These are phyloP conservation scores for Parazoanthus darwini DNA, from an alignment of 92 coral and sea anemone species.

Conservation along the genomic window DNA sequence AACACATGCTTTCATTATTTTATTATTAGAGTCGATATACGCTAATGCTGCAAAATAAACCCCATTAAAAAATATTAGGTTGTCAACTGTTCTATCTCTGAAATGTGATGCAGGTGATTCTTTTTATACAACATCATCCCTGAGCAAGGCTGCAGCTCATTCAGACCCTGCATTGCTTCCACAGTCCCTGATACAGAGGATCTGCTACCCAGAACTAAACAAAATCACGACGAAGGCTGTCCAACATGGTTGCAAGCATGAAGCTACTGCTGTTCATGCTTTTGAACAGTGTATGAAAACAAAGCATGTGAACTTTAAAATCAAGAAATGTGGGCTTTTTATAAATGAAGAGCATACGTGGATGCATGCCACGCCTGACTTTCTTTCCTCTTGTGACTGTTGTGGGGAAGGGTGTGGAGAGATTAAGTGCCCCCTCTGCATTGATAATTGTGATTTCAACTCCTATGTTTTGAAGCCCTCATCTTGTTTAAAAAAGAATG, in stretches of 20 bases:
- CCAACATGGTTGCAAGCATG: conserved; percentile 53
- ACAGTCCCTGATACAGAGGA: too few relatives aligned
- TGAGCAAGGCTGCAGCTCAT: too few relatives aligned
- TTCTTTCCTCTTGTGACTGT: conserved; percentile 63
- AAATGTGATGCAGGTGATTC: too few relatives aligned
- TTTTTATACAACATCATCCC: too few relatives aligned
- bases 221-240: conserved; percentile 40
- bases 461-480: conserved; percentile 28
- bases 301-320: conserved; percentile 44
- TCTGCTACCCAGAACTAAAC: not conserved
- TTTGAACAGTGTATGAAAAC: conserved; percentile 36
- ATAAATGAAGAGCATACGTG: conserved; percentile 54
- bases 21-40: too few relatives aligned
- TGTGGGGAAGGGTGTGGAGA: conserved; percentile 79
- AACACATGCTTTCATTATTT: too few relatives aligned
- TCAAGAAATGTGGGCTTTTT: conserved; percentile 51
- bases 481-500: conserved; percentile 41
- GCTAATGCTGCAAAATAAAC: too few relatives aligned
- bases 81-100: too few relatives aligned
- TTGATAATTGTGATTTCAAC: conserved; percentile 50
- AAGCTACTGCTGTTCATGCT: conserved; percentile 29
- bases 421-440: conserved; percentile 63
- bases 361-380: conserved; percentile 73
- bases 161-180: too few relatives aligned
- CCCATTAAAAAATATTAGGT: too few relatives aligned